These are phyloP conservation scores for Diaphora mendica DNA, from an alignment of 2,888 invertebrate species.

Conservation along the genomic window DNA sequence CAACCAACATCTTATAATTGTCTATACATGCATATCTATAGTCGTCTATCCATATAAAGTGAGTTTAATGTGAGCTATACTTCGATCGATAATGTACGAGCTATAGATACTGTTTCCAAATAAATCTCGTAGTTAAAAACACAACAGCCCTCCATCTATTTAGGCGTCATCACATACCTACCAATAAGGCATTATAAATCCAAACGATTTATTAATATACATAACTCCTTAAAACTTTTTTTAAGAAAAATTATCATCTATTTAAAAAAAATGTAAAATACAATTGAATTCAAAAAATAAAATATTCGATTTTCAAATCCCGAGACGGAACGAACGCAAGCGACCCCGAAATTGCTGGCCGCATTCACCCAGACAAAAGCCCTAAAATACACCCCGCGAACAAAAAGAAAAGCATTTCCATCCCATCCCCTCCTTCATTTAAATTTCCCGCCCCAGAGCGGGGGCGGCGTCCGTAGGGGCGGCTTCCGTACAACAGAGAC, in stretches of 20 bases:
- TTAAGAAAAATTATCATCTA: background rate
- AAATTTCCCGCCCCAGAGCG: constrained; percentile 84
- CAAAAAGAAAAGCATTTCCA: constrained; percentile 85
- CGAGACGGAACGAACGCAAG: constrained; percentile 77
- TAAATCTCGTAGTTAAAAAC: constrained; percentile 6
- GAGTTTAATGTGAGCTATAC: too few species aligned
- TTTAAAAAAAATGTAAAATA: constrained; percentile 25
- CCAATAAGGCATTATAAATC: constrained; percentile 8
- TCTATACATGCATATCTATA: background rate
- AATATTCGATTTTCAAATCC: constrained; percentile 77
- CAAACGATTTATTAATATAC: background rate
- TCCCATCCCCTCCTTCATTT: constrained; percentile 83
- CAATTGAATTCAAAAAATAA: constrained; percentile 49
- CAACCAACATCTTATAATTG: too few species aligned
- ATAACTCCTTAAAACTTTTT: background rate
- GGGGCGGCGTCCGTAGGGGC: constrained; percentile 84
- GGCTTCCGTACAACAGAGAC: constrained; percentile 83
- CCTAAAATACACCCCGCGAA: constrained; percentile 83
- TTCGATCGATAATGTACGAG: too few species aligned
- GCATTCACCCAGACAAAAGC: constrained; percentile 86
- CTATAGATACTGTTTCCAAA: constrained; percentile 6
- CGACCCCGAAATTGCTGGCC: constrained; percentile 85
- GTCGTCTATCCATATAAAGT: too few species aligned
- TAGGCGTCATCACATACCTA: background rate
- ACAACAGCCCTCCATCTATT: background rate